phyloP scores from a whole-genome alignment of 2,797 vertebrate genomes.

The Octomys mimax region DNA sequence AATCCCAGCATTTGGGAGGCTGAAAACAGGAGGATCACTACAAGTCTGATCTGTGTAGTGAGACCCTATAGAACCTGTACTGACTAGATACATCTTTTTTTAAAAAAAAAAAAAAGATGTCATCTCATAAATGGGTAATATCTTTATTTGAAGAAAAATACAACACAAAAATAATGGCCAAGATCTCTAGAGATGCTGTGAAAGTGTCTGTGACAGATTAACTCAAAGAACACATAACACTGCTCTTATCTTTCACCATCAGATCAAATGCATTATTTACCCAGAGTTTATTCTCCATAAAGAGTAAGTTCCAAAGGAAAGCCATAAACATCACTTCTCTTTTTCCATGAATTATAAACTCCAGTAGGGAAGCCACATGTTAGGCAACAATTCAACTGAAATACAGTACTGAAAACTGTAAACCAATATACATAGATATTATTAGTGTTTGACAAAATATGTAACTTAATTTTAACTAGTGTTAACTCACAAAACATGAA shows the following conservation, averaged over 20 bases:
- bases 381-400: background rate
- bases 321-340: constrained; percentile 56
- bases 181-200: constrained; percentile 35
- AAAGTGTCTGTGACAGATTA: constrained; percentile 56
- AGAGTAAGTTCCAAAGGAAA: constrained; percentile 60
- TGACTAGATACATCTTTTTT: too few relatives aligned
- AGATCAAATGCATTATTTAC: constrained; percentile 66
- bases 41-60: too few relatives aligned
- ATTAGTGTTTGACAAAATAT: constrained; percentile 44
- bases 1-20: too few relatives aligned
- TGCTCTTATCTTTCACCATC: constrained; percentile 62
- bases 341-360: constrained; percentile 57
- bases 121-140: constrained; percentile 35
- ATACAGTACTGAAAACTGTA: background rate
- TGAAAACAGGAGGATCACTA: too few relatives aligned
- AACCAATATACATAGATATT: background rate
- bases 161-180: constrained; percentile 28
- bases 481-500: constrained; percentile 2
- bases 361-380: constrained; percentile 19
- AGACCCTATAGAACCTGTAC: too few relatives aligned
- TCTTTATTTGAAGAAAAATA: constrained; percentile 64
- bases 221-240: constrained; percentile 42
- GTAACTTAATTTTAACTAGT: constrained; percentile 7
- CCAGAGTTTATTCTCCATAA: constrained; percentile 47
- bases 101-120: too few relatives aligned